Percentiles rank a stretch among this genome's conserved stretches.
Conservation (phyloP, 2,797 vertebrate species). For the Hylomyscus alleni region DNA sequence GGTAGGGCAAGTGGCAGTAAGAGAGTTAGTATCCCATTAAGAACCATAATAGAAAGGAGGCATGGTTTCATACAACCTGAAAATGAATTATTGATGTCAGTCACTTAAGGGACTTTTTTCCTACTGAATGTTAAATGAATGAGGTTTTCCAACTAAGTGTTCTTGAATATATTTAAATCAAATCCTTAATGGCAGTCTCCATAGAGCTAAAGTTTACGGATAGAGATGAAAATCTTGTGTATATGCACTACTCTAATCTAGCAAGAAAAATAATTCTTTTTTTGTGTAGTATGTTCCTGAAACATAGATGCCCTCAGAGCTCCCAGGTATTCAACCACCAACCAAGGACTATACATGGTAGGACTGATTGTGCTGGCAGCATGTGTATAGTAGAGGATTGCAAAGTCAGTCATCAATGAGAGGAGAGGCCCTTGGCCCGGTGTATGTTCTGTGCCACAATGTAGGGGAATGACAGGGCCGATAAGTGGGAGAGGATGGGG, state of each 20-base stretch:
- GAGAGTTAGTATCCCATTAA: not conserved
- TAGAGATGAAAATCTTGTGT: not conserved
- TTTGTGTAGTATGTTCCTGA: not conserved
- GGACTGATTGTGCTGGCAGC: no score
- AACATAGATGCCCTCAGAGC: no score
- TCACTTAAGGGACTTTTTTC: not conserved
- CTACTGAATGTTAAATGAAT: not conserved
- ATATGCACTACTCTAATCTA: not conserved
- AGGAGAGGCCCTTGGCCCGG: no score
- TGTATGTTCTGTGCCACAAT: no score
- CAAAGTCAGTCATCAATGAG: no score
- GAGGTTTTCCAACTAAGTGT: not conserved
- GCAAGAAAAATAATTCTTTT: not conserved
- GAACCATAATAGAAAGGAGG: not conserved
- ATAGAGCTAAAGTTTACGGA: not conserved
- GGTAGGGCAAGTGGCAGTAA: not conserved
- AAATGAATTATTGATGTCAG: not conserved
- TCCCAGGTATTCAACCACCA: no score
- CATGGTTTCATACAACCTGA: not conserved
- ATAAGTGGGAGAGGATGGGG: no score
- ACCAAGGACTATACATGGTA: no score
- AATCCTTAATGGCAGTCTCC: not conserved
- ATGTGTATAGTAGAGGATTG: no score
- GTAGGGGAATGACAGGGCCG: no score
- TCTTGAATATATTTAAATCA: not conserved